phyloP scores from a whole-genome alignment of 2,888 invertebrate species.

The Drosophila nr. perissopoda region DNA sequence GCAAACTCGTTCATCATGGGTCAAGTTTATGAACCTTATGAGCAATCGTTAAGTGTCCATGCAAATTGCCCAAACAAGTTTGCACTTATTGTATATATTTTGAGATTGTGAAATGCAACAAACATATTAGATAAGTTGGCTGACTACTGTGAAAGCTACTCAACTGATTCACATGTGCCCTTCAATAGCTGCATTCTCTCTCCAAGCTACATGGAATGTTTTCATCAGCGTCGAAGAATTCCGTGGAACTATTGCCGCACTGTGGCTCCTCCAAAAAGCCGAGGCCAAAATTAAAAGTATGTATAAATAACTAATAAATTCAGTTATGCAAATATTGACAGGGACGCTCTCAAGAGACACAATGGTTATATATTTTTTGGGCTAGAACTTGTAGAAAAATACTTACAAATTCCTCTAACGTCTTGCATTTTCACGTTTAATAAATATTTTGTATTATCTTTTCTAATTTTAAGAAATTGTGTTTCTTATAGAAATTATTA shows the following conservation, averaged over 20 bases:
- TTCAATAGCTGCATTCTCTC: conserved; percentile 12
- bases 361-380: neutral
- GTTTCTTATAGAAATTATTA: neutral
- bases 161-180: conserved; percentile 3
- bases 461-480: neutral
- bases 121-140: conserved; percentile 18
- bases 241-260: conserved; percentile 48
- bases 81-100: conserved; percentile 32
- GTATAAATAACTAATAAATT: neutral
- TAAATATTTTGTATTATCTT: neutral
- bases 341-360: neutral
- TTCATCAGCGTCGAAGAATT: conserved; percentile 32
- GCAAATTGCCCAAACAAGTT: conserved; percentile 24
- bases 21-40: conserved; percentile 44
- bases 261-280: neutral
- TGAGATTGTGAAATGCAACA: conserved; percentile 52
- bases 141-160: conserved; percentile 5
- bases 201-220: conserved; percentile 19
- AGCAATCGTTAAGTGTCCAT: conserved; percentile 40
- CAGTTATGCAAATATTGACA: neutral
- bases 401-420: no score
- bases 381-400: neutral
- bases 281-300: neutral
- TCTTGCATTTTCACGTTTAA: no score
- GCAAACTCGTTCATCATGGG: conserved; percentile 65